Conservation (phyloP, 1,140 invertebrate genomes). For the Sesamia nonagrioides region DNA sequence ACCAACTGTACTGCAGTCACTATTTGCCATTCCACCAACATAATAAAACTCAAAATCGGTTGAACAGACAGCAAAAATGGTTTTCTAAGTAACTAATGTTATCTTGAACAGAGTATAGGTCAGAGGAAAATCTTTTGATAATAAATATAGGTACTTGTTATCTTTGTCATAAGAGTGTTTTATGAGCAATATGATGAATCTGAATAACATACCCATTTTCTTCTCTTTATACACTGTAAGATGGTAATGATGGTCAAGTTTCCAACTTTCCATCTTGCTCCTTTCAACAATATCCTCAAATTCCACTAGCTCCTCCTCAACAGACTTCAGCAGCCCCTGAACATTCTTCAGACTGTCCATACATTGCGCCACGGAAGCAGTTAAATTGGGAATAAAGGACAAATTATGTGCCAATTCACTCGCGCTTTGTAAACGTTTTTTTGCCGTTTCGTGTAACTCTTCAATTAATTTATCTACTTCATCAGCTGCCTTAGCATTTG, state of each 20-base stretch:
- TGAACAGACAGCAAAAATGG: too few relatives aligned
- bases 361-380: constrained; percentile 77
- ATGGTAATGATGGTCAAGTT: constrained; percentile 82
- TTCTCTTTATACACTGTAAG: constrained; percentile 80
- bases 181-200: constrained; percentile 6
- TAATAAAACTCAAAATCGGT: too few relatives aligned
- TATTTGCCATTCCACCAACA: too few relatives aligned
- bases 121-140: neutral
- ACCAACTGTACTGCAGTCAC: too few relatives aligned
- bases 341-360: constrained; percentile 78
- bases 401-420: constrained; percentile 75
- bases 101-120: too few relatives aligned
- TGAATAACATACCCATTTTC: constrained; percentile 73
- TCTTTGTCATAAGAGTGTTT: neutral
- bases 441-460: constrained; percentile 71
- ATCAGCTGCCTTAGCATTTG: constrained; percentile 78
- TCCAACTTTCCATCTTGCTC: constrained; percentile 83
- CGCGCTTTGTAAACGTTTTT: constrained; percentile 69
- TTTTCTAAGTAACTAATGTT: too few relatives aligned
- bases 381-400: constrained; percentile 71
- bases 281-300: constrained; percentile 81
- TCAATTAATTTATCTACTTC: constrained; percentile 77
- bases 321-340: constrained; percentile 69
- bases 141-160: neutral
- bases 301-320: constrained; percentile 78